phyloP scores from a whole-genome alignment of 2,888 invertebrate genomes.

The Polyploca ridens region DNA sequence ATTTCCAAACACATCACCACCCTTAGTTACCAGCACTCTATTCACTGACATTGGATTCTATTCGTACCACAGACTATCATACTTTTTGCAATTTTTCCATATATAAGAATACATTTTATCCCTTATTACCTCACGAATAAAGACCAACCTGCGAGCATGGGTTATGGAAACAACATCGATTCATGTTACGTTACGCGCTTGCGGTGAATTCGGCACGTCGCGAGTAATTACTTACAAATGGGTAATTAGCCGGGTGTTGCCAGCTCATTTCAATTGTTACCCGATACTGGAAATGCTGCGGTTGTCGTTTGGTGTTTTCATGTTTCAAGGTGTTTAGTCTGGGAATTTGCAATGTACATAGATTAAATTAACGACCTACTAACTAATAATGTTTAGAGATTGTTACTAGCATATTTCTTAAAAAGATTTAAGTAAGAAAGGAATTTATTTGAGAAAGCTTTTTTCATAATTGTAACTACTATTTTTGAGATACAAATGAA shows the following conservation, averaged over 20 bases:
- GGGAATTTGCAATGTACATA: not conserved
- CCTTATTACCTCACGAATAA: not conserved
- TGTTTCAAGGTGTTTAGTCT: not conserved
- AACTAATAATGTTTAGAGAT: too few species aligned
- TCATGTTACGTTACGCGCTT: not conserved
- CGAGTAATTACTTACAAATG: slow-evolving; percentile 49
- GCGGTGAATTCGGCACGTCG: slow-evolving; percentile 44
- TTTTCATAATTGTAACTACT: too few species aligned
- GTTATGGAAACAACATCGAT: not conserved
- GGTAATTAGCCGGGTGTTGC: slow-evolving; percentile 43
- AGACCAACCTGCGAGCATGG: not conserved
- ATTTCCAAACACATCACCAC: too few species aligned
- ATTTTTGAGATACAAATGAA: too few species aligned
- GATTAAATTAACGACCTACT: not conserved
- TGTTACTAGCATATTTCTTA: too few species aligned
- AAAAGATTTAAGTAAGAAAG: too few species aligned
- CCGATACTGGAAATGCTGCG: slow-evolving; percentile 28
- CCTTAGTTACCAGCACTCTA: too few species aligned
- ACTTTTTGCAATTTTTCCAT: too few species aligned
- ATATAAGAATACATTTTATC: not conserved
- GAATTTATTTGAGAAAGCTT: too few species aligned
- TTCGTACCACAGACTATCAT: too few species aligned
- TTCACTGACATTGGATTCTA: too few species aligned
- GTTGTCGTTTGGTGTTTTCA: slow-evolving; percentile 27
- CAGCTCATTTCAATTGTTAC: slow-evolving; percentile 44